Percentiles rank a stretch among this genome's conserved stretches.
These are phyloP conservation scores for Mantis religiosa DNA, from an alignment of 2,888 invertebrate genomes.

Conservation along the genomic window DNA sequence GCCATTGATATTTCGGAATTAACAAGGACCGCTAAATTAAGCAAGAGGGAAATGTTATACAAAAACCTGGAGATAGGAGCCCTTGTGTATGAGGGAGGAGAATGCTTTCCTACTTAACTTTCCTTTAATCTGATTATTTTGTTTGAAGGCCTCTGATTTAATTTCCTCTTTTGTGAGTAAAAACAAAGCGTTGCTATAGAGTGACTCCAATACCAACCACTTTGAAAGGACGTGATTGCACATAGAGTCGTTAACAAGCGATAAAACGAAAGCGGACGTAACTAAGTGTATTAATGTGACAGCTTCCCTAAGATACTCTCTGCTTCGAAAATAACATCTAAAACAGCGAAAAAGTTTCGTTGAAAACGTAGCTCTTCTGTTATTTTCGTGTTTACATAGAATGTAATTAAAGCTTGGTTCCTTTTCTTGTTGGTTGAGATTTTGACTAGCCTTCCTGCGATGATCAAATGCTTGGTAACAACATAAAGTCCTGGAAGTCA, in stretches of 20 bases:
- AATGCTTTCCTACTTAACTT: neutral
- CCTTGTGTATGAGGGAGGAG: neutral
- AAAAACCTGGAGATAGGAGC: neutral
- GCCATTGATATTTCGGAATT: neutral
- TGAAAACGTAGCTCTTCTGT: neutral
- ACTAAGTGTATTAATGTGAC: neutral
- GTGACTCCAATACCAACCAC: neutral
- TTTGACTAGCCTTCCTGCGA: too few species aligned
- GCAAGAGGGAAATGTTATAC: neutral
- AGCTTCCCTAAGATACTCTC: neutral
- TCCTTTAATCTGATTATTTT: neutral
- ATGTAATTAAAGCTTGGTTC: too few species aligned
- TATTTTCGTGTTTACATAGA: neutral
- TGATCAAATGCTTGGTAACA: too few species aligned
- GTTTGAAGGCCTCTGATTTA: neutral
- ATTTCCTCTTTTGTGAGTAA: neutral
- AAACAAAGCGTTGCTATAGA: neutral
- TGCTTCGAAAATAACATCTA: neutral
- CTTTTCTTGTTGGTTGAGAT: too few species aligned
- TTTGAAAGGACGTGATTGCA: neutral
- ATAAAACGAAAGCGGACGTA: neutral
- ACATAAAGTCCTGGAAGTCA: too few species aligned
- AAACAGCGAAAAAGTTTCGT: neutral
- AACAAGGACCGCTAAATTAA: neutral
- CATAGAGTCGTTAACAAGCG: neutral